Percentiles rank a stretch among this genome's conserved stretches.
Conservation (phyloP, 1,140 invertebrate species). For the Telenomus remus region DNA sequence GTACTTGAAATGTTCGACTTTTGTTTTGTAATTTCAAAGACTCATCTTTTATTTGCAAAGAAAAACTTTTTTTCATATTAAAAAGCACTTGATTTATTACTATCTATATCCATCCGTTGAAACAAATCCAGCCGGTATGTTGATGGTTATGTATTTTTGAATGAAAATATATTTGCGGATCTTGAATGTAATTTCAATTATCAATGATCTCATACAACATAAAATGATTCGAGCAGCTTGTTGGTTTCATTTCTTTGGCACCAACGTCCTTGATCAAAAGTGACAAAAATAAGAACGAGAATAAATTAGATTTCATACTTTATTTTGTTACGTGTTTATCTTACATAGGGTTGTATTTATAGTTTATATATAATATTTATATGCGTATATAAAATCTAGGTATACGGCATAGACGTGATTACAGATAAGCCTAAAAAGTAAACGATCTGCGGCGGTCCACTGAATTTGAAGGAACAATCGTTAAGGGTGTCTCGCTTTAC, state of each 20-base stretch:
- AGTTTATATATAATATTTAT: conserved; percentile 29
- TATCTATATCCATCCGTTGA: too few relatives aligned
- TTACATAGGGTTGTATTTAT: conserved; percentile 50
- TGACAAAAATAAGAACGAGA: neutral
- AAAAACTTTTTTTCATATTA: too few relatives aligned
- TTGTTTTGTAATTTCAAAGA: neutral
- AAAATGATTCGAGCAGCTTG: neutral
- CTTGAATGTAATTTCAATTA: conserved; percentile 1
- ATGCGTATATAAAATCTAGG: conserved; percentile 46
- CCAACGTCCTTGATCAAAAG: neutral
- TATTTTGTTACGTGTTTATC: conserved; percentile 44
- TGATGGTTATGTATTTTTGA: conserved; percentile 2
- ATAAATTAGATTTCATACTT: conserved; percentile 23
- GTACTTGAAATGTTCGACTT: conserved; percentile 6
- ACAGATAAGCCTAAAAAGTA: conserved; percentile 48
- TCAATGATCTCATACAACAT: neutral
- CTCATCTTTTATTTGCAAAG: too few relatives aligned
- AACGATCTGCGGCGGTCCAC: conserved; percentile 20
- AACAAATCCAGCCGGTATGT: too few relatives aligned
- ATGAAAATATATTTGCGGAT: conserved; percentile 3
- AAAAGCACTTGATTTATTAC: too few relatives aligned
- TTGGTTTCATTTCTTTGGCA: too few relatives aligned
- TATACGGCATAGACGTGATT: conserved; percentile 44
- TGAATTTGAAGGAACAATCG: conserved; percentile 48
- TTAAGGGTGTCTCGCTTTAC: conserved; percentile 27